Conservation (phyloP, 2,797 vertebrate species). For the Clamator glandarius region DNA sequence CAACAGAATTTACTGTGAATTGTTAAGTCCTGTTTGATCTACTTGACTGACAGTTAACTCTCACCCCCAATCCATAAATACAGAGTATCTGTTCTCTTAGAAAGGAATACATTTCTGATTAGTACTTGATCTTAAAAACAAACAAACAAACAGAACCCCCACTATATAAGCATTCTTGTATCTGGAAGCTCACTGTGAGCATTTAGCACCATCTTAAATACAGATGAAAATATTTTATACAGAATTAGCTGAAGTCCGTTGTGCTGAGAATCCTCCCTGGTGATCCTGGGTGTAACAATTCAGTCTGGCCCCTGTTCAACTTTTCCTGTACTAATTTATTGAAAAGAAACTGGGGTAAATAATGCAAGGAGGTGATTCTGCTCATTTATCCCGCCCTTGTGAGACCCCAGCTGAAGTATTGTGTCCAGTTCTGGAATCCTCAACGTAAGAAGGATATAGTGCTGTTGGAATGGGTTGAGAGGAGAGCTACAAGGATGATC, state of each 20-base stretch:
- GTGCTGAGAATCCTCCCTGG: not conserved
- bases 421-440: too few relatives aligned
- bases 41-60: not conserved
- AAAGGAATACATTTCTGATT: not conserved
- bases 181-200: not conserved
- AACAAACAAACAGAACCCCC: not conserved
- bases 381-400: too few relatives aligned
- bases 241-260: not conserved
- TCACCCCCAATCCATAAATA: not conserved
- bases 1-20: not conserved
- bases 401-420: too few relatives aligned
- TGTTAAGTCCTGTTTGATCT: not conserved
- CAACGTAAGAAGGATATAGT: too few relatives aligned
- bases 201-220: not conserved
- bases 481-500: too few relatives aligned
- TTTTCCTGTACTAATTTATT: not conserved
- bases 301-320: not conserved
- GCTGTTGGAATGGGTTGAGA: too few relatives aligned
- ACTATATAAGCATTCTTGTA: not conserved
- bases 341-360: not conserved
- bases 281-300: not conserved
- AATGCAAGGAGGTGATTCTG: not conserved
- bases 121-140: not conserved
- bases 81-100: not conserved
- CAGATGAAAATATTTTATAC: not conserved